Conservation (phyloP, 2,888 invertebrate genomes). For the Phortica okadai region DNA sequence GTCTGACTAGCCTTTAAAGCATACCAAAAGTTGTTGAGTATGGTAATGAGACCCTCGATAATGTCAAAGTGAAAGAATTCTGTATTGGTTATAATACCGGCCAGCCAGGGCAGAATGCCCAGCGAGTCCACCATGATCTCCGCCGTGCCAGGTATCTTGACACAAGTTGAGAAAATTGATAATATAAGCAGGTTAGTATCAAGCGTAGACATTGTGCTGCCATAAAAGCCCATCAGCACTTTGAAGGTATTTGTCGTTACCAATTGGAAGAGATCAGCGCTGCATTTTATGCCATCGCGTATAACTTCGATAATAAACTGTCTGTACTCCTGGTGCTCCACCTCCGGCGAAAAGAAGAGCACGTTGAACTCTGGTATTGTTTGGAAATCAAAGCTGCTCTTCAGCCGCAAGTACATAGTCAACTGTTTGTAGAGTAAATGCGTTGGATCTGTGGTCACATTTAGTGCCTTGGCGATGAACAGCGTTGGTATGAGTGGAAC, state of each 20-base stretch:
- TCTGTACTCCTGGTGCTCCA: constrained; percentile 82
- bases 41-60: constrained; percentile 74
- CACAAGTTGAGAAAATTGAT: constrained; percentile 80
- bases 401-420: constrained; percentile 87
- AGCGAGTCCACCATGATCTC: constrained; percentile 82
- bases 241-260: constrained; percentile 87
- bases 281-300: constrained; percentile 85
- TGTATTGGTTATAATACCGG: constrained; percentile 71
- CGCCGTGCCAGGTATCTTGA: constrained; percentile 81
- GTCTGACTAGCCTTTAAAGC: constrained; percentile 64
- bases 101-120: constrained; percentile 85
- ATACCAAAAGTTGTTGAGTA: constrained; percentile 74
- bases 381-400: constrained; percentile 85
- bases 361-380: constrained; percentile 92
- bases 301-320: constrained; percentile 88
- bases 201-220: constrained; percentile 80
- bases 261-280: constrained; percentile 85
- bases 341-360: constrained; percentile 87
- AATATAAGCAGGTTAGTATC: constrained; percentile 82
- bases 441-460: constrained; percentile 85
- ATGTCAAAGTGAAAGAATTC: constrained; percentile 76
- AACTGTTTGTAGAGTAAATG: constrained; percentile 87
- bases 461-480: constrained; percentile 76
- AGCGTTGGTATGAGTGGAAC: constrained; percentile 72
- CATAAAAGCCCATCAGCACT: constrained; percentile 85